Base-by-base conservation (phyloP, 2,113 vertebrate genomes). In the Lates calcarifer region DNA sequence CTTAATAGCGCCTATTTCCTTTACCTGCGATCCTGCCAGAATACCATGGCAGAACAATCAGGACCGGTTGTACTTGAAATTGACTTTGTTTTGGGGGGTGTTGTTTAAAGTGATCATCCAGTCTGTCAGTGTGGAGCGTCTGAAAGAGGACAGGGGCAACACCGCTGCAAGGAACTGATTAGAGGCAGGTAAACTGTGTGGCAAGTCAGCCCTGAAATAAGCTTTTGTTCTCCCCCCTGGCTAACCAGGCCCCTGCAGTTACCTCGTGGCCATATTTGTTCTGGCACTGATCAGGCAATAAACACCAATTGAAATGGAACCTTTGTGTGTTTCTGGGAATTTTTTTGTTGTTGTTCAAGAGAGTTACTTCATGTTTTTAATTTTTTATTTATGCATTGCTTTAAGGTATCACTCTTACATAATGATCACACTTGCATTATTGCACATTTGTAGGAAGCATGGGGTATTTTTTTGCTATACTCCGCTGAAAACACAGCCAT, bases 181-280 rank as follows among this genome's bases (percentile, higher is more conserved):
- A 81, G 74, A 80, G 43, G 39, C 77, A 82, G 77, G 74, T 83
- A 82, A 87, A 85, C 39, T 45, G 20, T 75, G 74, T 33, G 53
- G 39, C 57, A 81, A 79, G 55, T 85, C 74, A 88, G 72, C 62
- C 84, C 78, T 86, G 79, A 85, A 89, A 83, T 88, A 62, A 77
- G 65, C 79, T 71, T 29, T 75, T 81, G 29, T 76, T 84, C 31
- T 66, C 57, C 61, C 55, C 55, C 58, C 49, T 49, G 24, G 70
- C 72, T 45, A 56, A 74, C 77, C 57, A n/a, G 55, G 15, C 65
- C 65, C 63, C 78, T 58, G 39, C 57, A 73, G 55, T 83, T 64
- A 67, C 41, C 81, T 71, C 8, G 20, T 22, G 63, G 74, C 61
- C 62, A 75, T 33, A 63, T 88, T 79, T 88, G 69, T 79, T 80